Conservation (phyloP, 2,113 vertebrate species). For the Smithornis capensis region DNA sequence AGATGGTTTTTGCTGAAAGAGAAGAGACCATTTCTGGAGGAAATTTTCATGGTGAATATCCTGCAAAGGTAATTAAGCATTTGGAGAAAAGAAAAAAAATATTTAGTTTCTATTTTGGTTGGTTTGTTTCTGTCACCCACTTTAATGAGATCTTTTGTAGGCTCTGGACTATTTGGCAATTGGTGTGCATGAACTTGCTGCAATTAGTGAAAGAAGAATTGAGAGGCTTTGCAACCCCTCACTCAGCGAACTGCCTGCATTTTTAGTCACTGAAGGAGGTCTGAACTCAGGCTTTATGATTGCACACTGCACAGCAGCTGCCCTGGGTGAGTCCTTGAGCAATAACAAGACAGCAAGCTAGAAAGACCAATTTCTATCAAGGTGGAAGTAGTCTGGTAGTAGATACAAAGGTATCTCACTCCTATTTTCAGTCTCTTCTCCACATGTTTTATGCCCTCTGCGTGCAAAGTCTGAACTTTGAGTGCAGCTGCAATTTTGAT, state of each 20-base stretch:
- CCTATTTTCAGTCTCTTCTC: neutral
- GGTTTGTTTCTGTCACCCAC: neutral
- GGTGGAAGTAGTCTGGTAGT: neutral
- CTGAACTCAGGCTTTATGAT: constrained; percentile 99
- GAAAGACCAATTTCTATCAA: neutral
- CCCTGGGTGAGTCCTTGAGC: constrained; percentile 82
- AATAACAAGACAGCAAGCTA: neutral
- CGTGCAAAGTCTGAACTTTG: fast-evolving
- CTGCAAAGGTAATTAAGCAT: constrained; percentile 79
- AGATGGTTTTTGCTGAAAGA: constrained; percentile 98
- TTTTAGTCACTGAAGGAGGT: constrained; percentile 95
- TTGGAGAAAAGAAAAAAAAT: neutral
- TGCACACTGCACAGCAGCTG: constrained; percentile 95
- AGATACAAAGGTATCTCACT: neutral
- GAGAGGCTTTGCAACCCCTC: constrained; percentile 96
- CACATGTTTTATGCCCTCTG: neutral
- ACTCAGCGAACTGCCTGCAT: constrained; percentile 93
- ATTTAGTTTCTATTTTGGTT: neutral
- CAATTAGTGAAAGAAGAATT: constrained; percentile 94
- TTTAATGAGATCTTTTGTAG: constrained; percentile 62
- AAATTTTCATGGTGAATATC: constrained; percentile 98
- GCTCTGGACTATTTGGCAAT: constrained; percentile 90
- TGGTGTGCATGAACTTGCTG: constrained; percentile 92
- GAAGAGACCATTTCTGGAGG: constrained; percentile 97
- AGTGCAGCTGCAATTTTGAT: neutral